These are phyloP conservation scores for Dynastes tityus DNA, from an alignment of 2,888 invertebrate genomes.

Conservation along the genomic window DNA sequence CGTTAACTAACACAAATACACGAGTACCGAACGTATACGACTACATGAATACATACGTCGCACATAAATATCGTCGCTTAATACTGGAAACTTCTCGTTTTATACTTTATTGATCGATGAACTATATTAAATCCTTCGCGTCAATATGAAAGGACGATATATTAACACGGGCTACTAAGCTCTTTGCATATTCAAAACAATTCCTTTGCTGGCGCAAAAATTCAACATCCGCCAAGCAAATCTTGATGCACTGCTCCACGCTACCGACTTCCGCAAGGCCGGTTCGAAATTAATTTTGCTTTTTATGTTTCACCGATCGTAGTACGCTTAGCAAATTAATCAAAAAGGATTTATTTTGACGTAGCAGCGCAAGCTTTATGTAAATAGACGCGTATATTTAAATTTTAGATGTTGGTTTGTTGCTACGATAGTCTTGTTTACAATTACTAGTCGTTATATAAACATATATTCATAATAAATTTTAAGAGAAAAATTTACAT, in stretches of 20 bases:
- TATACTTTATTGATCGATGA: slow-evolving; percentile 21
- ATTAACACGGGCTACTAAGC: slow-evolving; percentile 34
- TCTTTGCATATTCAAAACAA: slow-evolving; percentile 38
- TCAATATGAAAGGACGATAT: slow-evolving; percentile 37
- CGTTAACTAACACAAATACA: slow-evolving; percentile 13
- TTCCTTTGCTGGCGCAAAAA: slow-evolving; percentile 4
- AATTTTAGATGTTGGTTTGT: slow-evolving; percentile 15
- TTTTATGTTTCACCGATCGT: background rate
- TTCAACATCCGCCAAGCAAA: background rate
- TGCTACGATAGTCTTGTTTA: background rate
- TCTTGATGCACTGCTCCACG: slow-evolving; percentile 22
- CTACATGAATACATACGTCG: background rate
- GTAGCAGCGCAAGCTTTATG: background rate
- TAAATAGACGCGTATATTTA: slow-evolving; percentile 1
- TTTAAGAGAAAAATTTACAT: too few species aligned
- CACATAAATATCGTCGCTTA: background rate
- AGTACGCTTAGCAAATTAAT: background rate
- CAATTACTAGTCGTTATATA: background rate
- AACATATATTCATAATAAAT: too few species aligned
- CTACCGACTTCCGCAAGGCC: slow-evolving; percentile 20
- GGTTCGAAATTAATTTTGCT: background rate
- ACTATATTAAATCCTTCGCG: slow-evolving; percentile 12
- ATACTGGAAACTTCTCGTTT: slow-evolving; percentile 9
- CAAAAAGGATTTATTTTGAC: slow-evolving; percentile 15
- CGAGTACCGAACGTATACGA: background rate